phyloP scores from a whole-genome alignment of 2,113 vertebrate species.

The Monarcha castaneiventris region DNA sequence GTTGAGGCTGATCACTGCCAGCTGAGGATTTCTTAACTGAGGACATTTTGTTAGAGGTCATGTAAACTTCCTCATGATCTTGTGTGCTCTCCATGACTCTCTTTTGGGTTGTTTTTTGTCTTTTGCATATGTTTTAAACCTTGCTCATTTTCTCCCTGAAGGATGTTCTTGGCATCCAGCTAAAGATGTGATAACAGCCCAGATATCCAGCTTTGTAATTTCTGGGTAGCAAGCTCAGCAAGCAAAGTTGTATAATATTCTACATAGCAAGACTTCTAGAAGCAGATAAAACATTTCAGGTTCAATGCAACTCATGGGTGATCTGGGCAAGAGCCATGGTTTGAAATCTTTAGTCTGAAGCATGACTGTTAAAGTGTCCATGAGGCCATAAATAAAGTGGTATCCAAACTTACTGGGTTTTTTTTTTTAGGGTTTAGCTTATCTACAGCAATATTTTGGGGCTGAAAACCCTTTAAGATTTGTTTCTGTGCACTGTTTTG shows the following conservation, averaged over 20 bases:
- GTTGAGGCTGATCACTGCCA: neutral
- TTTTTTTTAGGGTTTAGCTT: neutral
- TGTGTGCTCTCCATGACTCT: neutral
- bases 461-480: neutral
- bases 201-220: constrained; percentile 40
- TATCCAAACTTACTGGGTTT: neutral
- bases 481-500: neutral
- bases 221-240: constrained; percentile 13
- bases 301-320: neutral
- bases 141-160: constrained; percentile 28
- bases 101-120: constrained; percentile 21
- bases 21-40: constrained; percentile 22
- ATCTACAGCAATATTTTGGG: neutral
- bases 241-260: neutral
- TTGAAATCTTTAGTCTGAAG: neutral
- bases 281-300: neutral
- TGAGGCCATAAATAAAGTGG: neutral
- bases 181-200: neutral
- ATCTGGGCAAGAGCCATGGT: neutral
- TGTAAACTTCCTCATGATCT: neutral
- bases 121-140: constrained; percentile 18
- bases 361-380: neutral
- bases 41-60: neutral
- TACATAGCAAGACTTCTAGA: neutral
- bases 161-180: constrained; percentile 40